Conservation (phyloP, 2,797 vertebrate genomes). For the Schizopygopsis pylzovi region DNA sequence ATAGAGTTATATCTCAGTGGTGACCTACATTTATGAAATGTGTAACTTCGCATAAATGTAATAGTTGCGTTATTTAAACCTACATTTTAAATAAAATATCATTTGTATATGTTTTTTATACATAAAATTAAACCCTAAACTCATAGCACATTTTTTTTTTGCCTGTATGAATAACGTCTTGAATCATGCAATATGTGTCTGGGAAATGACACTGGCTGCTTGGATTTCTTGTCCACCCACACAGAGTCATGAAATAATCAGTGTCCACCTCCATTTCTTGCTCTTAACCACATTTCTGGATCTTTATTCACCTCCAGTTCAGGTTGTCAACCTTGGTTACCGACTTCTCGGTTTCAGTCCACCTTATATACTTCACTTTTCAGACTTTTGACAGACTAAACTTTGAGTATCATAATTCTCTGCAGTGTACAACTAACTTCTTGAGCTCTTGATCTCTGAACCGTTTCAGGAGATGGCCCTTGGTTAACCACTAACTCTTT, state of each 20-base stretch:
- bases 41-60: background rate
- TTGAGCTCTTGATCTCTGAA: conserved; percentile 16
- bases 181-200: background rate
- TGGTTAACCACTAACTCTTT: background rate
- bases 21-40: background rate
- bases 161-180: background rate
- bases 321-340: background rate
- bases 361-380: conserved; percentile 29
- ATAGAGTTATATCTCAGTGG: background rate
- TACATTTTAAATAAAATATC: background rate
- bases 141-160: background rate
- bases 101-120: too few relatives aligned
- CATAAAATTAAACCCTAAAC: background rate
- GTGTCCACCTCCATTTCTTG: background rate
- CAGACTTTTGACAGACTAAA: background rate
- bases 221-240: conserved; percentile 18
- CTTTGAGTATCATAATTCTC: background rate
- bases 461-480: background rate
- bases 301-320: background rate
- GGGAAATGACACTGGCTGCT: background rate
- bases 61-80: background rate
- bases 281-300: background rate
- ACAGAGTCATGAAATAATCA: background rate
- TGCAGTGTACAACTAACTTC: background rate
- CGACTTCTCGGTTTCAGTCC: conserved; percentile 19